A percentile compares a stretch with the other conserved stretches of the same genome.
Conservation (phyloP, 2,797 vertebrate species). For the Poeciliopsis turneri region DNA sequence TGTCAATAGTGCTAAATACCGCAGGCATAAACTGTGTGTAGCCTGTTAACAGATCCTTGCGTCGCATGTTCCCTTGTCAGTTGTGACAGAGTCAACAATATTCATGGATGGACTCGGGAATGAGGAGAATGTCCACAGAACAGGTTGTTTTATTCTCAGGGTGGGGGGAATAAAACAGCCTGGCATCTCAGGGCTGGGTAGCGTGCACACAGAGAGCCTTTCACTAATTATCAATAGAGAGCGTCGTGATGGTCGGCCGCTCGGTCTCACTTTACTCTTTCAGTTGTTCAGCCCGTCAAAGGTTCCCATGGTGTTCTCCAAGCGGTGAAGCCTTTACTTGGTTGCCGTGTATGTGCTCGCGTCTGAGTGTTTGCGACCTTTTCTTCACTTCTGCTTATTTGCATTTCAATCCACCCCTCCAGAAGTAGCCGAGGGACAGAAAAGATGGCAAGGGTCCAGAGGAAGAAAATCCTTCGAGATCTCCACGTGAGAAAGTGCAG, state of each 20-base stretch:
- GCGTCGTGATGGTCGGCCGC: slow-evolving; percentile 48
- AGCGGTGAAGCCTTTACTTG: slow-evolving; percentile 56
- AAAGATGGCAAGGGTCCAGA: slow-evolving; percentile 9
- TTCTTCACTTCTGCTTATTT: slow-evolving; percentile 68
- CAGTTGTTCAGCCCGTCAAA: slow-evolving; percentile 36
- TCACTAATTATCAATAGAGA: slow-evolving; percentile 80
- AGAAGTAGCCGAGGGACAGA: slow-evolving; percentile 46
- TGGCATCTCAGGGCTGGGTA: slow-evolving; percentile 74
- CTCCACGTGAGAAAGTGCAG: slow-evolving; percentile 22
- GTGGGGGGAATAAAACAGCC: slow-evolving; percentile 78
- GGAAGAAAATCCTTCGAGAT: slow-evolving; percentile 15
- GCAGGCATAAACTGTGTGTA: background rate
- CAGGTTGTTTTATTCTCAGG: slow-evolving; percentile 76
- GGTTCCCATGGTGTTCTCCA: slow-evolving; percentile 58
- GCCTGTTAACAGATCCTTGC: background rate
- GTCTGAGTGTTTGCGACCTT: slow-evolving; percentile 60
- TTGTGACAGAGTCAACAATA: background rate
- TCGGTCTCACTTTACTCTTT: slow-evolving; percentile 37
- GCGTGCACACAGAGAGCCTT: slow-evolving; percentile 81
- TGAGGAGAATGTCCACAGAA: slow-evolving; percentile 82
- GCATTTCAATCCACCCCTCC: slow-evolving; percentile 68
- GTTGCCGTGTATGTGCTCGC: slow-evolving; percentile 48
- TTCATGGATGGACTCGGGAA: slow-evolving; percentile 37
- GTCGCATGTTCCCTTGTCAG: background rate
- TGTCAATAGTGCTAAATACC: background rate